These are phyloP conservation scores for Drosophila arawakana DNA, from an alignment of 1,140 invertebrate species.

Conservation along the genomic window DNA sequence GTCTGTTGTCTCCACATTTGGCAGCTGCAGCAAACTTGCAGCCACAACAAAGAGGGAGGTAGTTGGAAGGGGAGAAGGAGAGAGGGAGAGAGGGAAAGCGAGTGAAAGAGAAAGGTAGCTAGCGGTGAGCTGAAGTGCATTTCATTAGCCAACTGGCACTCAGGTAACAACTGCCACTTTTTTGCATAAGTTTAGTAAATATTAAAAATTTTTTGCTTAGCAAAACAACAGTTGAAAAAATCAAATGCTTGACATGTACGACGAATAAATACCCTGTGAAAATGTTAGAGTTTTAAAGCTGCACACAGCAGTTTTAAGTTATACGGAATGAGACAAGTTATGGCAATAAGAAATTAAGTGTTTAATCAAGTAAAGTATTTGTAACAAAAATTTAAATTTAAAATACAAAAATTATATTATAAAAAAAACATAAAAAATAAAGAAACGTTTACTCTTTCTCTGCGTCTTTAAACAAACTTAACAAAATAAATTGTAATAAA, in stretches of 20 bases:
- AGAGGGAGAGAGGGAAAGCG: neutral
- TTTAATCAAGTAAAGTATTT: too few species aligned
- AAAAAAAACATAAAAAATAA: too few species aligned
- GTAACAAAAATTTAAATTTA: too few species aligned
- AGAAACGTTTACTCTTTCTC: too few species aligned
- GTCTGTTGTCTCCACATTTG: constrained; percentile 71
- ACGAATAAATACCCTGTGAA: constrained; percentile 11
- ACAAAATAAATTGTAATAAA: too few species aligned
- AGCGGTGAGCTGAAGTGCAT: constrained; percentile 48
- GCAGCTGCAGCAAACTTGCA: constrained; percentile 74
- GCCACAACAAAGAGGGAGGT: constrained; percentile 25
- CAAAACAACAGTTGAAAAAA: constrained; percentile 60
- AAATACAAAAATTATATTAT: too few species aligned
- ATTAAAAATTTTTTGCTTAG: constrained; percentile 68
- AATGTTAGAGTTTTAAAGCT: too few species aligned
- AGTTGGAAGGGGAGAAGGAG: constrained; percentile 3
- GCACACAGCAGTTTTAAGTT: too few species aligned
- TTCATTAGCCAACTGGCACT: constrained; percentile 69
- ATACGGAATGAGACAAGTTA: too few species aligned
- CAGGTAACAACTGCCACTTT: constrained; percentile 66
- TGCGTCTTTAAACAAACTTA: too few species aligned
- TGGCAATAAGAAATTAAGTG: too few species aligned
- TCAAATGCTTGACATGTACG: neutral
- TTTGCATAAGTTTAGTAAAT: constrained; percentile 78
- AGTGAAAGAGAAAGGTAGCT: neutral